Evolutionary conservation across 2,888 invertebrate genomes (phyloP).

Genomic region (Aquatica leii): DNA sequence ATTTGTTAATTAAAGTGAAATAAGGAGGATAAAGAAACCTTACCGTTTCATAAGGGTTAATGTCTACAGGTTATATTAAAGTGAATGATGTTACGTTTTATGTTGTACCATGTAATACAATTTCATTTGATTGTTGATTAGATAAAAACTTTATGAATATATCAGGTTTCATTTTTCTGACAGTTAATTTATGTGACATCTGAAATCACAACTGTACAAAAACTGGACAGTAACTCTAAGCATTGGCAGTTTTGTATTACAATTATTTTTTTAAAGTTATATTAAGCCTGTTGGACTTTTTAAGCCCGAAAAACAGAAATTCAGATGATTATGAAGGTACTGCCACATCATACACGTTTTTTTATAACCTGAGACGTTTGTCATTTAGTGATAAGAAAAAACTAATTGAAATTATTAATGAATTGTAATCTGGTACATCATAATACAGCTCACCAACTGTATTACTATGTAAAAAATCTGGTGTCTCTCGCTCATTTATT

Average conservation of each 20-base stretch:
- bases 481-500: neutral
- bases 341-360: neutral
- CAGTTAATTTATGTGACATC: too few relatives aligned
- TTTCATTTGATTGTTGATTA: neutral
- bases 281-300: neutral
- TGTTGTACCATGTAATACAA: neutral
- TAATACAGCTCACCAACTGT: neutral
- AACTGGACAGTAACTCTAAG: neutral
- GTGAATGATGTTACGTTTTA: neutral
- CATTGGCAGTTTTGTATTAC: neutral
- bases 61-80: too few relatives aligned
- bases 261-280: neutral
- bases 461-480: neutral
- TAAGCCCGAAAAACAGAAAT: neutral
- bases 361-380: conserved; percentile 17
- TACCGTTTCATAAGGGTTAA: neutral
- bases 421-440: neutral
- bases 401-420: neutral
- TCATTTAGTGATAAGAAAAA: conserved; percentile 19
- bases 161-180: neutral
- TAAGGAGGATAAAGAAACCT: too few relatives aligned
- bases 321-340: neutral
- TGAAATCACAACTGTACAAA: neutral
- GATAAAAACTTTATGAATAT: neutral
- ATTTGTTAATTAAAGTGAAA: too few relatives aligned